A percentile compares a stretch with the other conserved stretches of the same genome.
phyloP scores from a whole-genome alignment of 2,888 invertebrate species.

The Gerris lacustris region DNA sequence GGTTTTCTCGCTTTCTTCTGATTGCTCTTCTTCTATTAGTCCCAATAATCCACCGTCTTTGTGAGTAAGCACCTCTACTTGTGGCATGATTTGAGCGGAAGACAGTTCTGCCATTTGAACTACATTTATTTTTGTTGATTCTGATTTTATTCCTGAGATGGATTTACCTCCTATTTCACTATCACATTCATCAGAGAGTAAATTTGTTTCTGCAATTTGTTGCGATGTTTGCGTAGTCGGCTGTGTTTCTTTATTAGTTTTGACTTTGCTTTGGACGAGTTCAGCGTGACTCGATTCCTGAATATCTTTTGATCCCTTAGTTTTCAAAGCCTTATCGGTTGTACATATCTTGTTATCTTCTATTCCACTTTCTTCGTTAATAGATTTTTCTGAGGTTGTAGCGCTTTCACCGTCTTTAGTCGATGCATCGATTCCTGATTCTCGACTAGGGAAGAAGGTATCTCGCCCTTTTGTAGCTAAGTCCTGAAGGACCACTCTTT shows the following conservation, averaged over 20 bases:
- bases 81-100: not conserved
- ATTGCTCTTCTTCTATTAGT: conserved; percentile 6
- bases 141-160: not conserved
- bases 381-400: not conserved
- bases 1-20: conserved; percentile 9
- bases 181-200: not conserved
- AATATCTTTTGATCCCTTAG: too few relatives aligned
- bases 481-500: conserved; percentile 11
- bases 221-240: too few relatives aligned
- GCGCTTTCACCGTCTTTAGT: conserved; percentile 8
- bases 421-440: conserved; percentile 6
- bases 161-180: not conserved
- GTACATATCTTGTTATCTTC: not conserved
- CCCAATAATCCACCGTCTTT: not conserved
- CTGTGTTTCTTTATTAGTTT: too few relatives aligned
- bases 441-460: not conserved
- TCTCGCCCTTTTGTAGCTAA: conserved; percentile 10
- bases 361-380: conserved; percentile 15
- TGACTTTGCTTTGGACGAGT: too few relatives aligned
- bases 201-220: not conserved
- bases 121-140: not conserved
- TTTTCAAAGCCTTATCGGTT: too few relatives aligned
- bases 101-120: not conserved
- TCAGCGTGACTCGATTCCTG: too few relatives aligned
- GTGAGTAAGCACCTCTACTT: not conserved